A percentile compares a stretch with the other conserved stretches of the same genome.
phyloP scores from a whole-genome alignment of 30 jellyfish, hydroid and myxozoan species.

The Aurelia sp. region DNA sequence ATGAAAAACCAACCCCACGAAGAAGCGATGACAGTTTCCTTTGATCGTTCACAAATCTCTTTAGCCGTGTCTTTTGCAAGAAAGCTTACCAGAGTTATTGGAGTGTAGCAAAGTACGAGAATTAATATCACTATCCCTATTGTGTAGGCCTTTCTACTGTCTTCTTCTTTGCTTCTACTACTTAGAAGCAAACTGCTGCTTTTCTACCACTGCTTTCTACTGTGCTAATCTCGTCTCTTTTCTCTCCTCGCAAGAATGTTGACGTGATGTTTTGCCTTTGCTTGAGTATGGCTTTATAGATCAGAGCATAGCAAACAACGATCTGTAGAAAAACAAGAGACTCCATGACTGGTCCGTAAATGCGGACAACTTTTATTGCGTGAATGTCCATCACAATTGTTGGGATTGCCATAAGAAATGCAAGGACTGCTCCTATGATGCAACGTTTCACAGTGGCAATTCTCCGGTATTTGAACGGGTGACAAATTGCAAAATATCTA shows the following conservation, averaged over 20 bases:
- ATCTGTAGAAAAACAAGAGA: neutral
- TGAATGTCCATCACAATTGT: no score
- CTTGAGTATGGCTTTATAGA: neutral
- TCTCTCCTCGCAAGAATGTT: neutral
- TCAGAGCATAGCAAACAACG: constrained; percentile 5
- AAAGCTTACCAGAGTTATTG: neutral
- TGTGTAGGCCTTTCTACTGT: neutral
- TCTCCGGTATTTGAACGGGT: no score
- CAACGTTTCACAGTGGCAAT: no score
- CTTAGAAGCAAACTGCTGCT: no score
- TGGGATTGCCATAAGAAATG: no score
- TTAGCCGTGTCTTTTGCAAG: neutral
- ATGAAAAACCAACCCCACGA: constrained; percentile 9
- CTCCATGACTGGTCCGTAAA: neutral
- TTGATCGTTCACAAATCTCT: neutral
- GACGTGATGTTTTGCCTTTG: neutral
- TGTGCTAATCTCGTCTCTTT: neutral
- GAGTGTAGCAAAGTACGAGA: constrained; percentile 18
- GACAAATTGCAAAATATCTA: no score
- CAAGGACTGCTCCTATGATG: no score
- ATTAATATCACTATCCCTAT: neutral
- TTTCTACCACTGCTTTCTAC: no score
- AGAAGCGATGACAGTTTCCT: neutral
- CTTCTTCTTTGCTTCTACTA: no score
- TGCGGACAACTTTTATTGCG: neutral